Base-by-base conservation (phyloP, 2,888 invertebrate species). In the Sinodicranocentrus sp. region DNA sequence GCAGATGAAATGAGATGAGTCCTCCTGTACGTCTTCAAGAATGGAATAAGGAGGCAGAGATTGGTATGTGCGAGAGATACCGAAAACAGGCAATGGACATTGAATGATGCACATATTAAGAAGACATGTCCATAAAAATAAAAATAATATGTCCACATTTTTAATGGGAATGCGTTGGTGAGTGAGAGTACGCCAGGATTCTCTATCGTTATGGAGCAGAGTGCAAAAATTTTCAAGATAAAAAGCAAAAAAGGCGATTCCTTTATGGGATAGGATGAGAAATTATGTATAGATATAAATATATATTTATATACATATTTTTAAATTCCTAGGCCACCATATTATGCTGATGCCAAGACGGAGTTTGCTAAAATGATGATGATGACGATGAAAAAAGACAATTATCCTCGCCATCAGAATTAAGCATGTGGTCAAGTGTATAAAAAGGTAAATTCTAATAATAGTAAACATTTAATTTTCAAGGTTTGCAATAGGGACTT, bases 111-210 rank as follows among this genome's bases (percentile, higher is more conserved):
- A 70, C 82, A 82, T 82, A 82, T 82, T 82, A 82, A 82, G 82
- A 82, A 82, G 82, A 70, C 82, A 82, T 82, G 82, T 82, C 82
- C 82, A 82, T 82, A 82, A 82, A 82, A 75, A 82, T 82, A 82
- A 82, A 82, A 82, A 82, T 82, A 82, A 82, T 82, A 82, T 82
- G 82, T 82, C 82, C 82, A 82, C 82, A 68, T 82, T 82, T 82
- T 82, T 82, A 82, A 82, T 82, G 82, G 75, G 82, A 82, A 82
- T 82, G 82, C 82, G 82, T 82, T 82, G 82, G 82, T 59, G 67
- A 72, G 57, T 2, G 21, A 57, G 57, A 57, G 57, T 3, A 23
- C 19, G 23, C 13, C 13, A 15, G 15, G n/a, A 44, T 44, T 68
- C 23, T 39, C n/a, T 23, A 67, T 43, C 15, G 67, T 67, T 23